Evolutionary conservation across 2,797 vertebrate species (phyloP), one percentile per base, ranked within the genome.

Genomic region (Xiphophorus birchmanni): DNA sequence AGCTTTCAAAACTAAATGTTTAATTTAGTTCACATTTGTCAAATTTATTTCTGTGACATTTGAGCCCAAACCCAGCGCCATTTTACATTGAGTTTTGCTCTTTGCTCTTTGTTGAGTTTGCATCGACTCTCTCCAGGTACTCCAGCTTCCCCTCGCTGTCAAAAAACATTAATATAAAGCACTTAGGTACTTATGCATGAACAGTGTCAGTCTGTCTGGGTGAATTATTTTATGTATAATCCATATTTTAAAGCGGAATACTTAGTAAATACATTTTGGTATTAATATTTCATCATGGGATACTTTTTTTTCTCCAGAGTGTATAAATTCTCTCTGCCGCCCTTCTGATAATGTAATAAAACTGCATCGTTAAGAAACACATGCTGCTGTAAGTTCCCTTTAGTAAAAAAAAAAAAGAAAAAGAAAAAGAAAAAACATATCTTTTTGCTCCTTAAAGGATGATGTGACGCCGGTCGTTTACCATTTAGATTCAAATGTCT

Each of bases 401-500:
- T 40, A 37, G 42, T 26, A 4, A 21, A 63, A 23, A 37, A 15
- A 15, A 29, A 56, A 1, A 54, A 10, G n/a, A 0, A 50, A 23
- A 9, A 13, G 63, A 50, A 32, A 11, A 29, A 65, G 1, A 54
- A 75, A 12, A 5, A 37, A 37, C 40, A 4, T 0, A 2, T 67
- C 7, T 40, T 67, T 67, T 40, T 21, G 18, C 4, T 40, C 21
- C 65, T 69, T 69, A 12, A 29, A 23, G 12, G 18, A 6, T 50
- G 2, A 50, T 23, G 5, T 0, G 21, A 65, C 32, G 2, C 23
- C 18, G 2, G 48, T 21, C 48, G 18, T 12, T 13, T 11, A 6
- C 21, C 10, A 12, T 17, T 29, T 45, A 71, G 17, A 74, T 74
- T 3, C 45, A 3, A 84, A 89, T 82, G 84, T 37, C 84, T 83